phyloP scores from a whole-genome alignment of 1,140 invertebrate species.

The Drosophila suzukii region DNA sequence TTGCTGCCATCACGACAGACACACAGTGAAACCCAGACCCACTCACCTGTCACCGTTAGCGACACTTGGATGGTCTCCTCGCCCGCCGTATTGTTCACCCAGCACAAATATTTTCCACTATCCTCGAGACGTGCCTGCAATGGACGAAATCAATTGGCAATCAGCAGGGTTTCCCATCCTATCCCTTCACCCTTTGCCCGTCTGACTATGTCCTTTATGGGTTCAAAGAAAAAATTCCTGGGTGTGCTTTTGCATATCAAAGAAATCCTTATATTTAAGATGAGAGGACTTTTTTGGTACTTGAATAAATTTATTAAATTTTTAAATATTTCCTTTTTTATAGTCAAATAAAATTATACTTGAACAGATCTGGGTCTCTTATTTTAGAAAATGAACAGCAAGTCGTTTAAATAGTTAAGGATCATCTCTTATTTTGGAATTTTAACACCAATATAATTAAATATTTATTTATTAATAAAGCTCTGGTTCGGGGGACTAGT shows the following conservation, averaged over 20 bases:
- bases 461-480: too few species aligned
- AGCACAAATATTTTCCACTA: conserved; percentile 92
- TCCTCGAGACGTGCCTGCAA: conserved; percentile 89
- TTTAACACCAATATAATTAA: too few species aligned
- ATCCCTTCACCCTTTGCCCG: too few species aligned
- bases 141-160: conserved; percentile 77
- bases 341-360: too few species aligned
- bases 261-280: background rate
- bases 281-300: background rate
- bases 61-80: conserved; percentile 93
- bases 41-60: conserved; percentile 88
- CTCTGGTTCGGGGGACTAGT: too few species aligned
- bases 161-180: conserved; percentile 55
- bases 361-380: too few species aligned
- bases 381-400: too few species aligned
- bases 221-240: background rate
- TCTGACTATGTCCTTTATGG: background rate
- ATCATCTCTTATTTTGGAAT: too few species aligned
- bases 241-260: background rate
- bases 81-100: conserved; percentile 94
- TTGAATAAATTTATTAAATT: too few species aligned
- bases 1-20: background rate
- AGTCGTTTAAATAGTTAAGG: too few species aligned
- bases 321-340: too few species aligned
- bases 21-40: conserved; percentile 3